Percentiles rank a stretch among this genome's conserved stretches.
These are phyloP conservation scores for Epicauta chinensis DNA, from an alignment of 1,140 invertebrate species.

Conservation along the genomic window DNA sequence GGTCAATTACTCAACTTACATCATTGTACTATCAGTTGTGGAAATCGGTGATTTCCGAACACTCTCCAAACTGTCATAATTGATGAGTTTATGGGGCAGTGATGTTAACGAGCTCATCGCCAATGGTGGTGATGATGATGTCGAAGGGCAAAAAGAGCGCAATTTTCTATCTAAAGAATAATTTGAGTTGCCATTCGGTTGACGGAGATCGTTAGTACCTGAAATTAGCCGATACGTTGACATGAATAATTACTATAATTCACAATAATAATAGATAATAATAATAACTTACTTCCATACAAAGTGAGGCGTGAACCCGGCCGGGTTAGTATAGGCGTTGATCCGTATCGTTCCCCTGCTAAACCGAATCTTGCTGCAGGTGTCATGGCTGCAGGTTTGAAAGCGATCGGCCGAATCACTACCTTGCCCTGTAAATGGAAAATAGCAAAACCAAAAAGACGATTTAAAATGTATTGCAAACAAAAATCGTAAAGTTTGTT, in stretches of 20 bases:
- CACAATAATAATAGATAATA: neutral
- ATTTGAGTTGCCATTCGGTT: slow-evolving; percentile 39
- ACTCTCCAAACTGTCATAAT: slow-evolving; percentile 46
- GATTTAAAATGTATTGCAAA: neutral
- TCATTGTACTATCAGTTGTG: slow-evolving; percentile 34
- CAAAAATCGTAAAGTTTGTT: too few species aligned
- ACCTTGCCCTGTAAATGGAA: slow-evolving; percentile 55
- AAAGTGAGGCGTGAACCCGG: slow-evolving; percentile 55
- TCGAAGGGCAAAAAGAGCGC: slow-evolving; percentile 46
- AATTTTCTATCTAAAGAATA: slow-evolving; percentile 47
- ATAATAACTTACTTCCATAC: slow-evolving; percentile 55
- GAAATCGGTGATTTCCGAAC: slow-evolving; percentile 42
- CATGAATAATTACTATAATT: neutral
- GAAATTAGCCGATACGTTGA: slow-evolving; percentile 10
- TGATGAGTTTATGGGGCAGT: slow-evolving; percentile 44
- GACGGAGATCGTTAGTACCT: slow-evolving; percentile 56
- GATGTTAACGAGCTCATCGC: slow-evolving; percentile 50
- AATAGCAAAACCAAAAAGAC: slow-evolving; percentile 14
- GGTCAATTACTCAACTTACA: too few species aligned
- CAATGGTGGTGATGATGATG: slow-evolving; percentile 46
- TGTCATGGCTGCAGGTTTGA: slow-evolving; percentile 57
- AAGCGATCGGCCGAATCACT: slow-evolving; percentile 68
- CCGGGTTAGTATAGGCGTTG: slow-evolving; percentile 56
- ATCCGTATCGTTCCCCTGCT: slow-evolving; percentile 56
- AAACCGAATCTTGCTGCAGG: slow-evolving; percentile 45